Conservation (phyloP, 2,888 invertebrate genomes). For the Polyploca ridens region DNA sequence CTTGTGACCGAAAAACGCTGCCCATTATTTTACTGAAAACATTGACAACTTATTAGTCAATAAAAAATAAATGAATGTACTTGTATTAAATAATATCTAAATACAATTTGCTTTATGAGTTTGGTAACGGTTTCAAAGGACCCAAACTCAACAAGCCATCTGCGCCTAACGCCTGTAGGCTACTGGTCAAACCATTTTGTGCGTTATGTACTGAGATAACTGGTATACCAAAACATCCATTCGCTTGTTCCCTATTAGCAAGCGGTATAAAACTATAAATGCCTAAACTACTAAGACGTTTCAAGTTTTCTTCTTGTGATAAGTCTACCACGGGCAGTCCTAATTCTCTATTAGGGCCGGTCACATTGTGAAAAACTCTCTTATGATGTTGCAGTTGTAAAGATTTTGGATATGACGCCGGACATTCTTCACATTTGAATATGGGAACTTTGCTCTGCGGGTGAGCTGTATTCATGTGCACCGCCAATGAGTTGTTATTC, state of each 20-base stretch:
- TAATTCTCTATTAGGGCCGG: slow-evolving; percentile 83
- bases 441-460: slow-evolving; percentile 68
- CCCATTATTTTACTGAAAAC: not conserved
- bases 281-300: slow-evolving; percentile 86
- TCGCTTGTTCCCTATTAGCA: slow-evolving; percentile 85
- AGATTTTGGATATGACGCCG: slow-evolving; percentile 88
- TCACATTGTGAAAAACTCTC: slow-evolving; percentile 75
- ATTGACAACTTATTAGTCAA: not conserved
- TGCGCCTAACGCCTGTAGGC: slow-evolving; percentile 87
- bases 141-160: slow-evolving; percentile 89
- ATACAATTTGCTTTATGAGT: slow-evolving; percentile 47
- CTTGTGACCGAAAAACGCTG: not conserved
- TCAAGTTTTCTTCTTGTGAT: slow-evolving; percentile 87
- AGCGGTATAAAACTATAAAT: slow-evolving; percentile 90
- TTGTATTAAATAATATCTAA: not conserved
- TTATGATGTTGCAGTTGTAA: slow-evolving; percentile 87
- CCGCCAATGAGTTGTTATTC: slow-evolving; percentile 65
- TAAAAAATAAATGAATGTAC: slow-evolving; percentile 5
- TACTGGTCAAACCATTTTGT: slow-evolving; percentile 84
- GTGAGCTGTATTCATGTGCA: slow-evolving; percentile 73
- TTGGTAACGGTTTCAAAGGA: slow-evolving; percentile 86
- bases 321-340: slow-evolving; percentile 90
- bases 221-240: slow-evolving; percentile 89
- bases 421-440: slow-evolving; percentile 88
- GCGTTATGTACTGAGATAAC: slow-evolving; percentile 87